Percentiles rank a stretch among this genome's conserved stretches.
phyloP scores from a whole-genome alignment of 2,888 invertebrate genomes.

The Anthoptus insignis region DNA sequence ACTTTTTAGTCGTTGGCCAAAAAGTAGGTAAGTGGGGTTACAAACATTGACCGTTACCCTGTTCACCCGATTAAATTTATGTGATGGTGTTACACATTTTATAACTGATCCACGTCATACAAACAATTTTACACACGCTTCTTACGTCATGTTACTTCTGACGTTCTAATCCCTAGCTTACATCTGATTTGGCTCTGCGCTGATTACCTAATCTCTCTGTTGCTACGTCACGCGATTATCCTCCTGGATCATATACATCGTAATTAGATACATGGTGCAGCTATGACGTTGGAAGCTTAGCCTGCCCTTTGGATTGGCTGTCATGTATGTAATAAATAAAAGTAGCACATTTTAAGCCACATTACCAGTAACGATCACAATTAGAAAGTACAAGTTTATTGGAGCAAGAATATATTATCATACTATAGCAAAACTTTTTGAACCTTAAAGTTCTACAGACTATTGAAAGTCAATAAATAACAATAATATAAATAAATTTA shows the following conservation, averaged over 20 bases:
- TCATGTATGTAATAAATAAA: too few relatives aligned
- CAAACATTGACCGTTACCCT: too few relatives aligned
- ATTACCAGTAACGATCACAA: too few relatives aligned
- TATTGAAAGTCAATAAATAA: too few relatives aligned
- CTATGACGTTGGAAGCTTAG: not conserved
- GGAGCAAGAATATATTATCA: too few relatives aligned
- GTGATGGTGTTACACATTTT: not conserved
- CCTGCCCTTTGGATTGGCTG: not conserved
- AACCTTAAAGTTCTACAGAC: too few relatives aligned
- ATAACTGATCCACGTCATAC: conserved; percentile 1
- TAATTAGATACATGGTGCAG: not conserved
- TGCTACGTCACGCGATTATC: conserved; percentile 23
- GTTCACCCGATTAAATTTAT: not conserved
- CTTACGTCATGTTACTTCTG: conserved; percentile 31
- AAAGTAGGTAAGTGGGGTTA: too few relatives aligned
- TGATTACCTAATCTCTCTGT: conserved; percentile 38
- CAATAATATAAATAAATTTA: too few relatives aligned
- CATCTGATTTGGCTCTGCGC: conserved; percentile 27
- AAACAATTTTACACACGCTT: conserved; percentile 11
- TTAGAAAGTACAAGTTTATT: too few relatives aligned
- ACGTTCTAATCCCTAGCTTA: conserved; percentile 30
- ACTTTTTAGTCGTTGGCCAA: too few relatives aligned
- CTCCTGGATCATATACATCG: conserved; percentile 16
- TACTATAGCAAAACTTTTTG: too few relatives aligned
- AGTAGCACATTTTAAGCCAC: too few relatives aligned